A percentile compares a stretch with the other conserved stretches of the same genome.
Evolutionary conservation across 2,888 invertebrate genomes (phyloP).

Genomic region (Lasiommata megera): DNA sequence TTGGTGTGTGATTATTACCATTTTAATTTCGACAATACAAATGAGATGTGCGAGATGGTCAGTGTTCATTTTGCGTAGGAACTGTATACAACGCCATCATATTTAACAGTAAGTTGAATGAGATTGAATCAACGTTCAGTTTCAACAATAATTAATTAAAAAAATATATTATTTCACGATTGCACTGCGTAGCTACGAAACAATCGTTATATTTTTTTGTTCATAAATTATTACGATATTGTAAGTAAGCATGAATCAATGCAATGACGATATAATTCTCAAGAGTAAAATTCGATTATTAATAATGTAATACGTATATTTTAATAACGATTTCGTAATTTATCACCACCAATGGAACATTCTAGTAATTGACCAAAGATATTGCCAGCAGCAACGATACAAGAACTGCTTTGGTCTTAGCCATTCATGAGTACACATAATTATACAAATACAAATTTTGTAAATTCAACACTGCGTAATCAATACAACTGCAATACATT

Average conservation of each 20-base stretch:
- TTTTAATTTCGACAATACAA: slow-evolving; percentile 45
- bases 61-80: slow-evolving; percentile 58
- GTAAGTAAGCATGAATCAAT: slow-evolving; percentile 31
- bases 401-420: slow-evolving; percentile 72
- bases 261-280: slow-evolving; percentile 35
- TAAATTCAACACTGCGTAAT: slow-evolving; percentile 34
- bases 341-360: slow-evolving; percentile 66
- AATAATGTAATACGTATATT: slow-evolving; percentile 49
- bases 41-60: slow-evolving; percentile 51
- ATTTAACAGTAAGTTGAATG: not conserved
- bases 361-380: slow-evolving; percentile 80
- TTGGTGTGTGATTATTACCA: slow-evolving; percentile 53
- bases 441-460: slow-evolving; percentile 54
- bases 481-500: slow-evolving; percentile 13
- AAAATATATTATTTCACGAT: slow-evolving; percentile 9
- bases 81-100: slow-evolving; percentile 44
- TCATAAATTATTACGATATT: slow-evolving; percentile 19
- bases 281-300: slow-evolving; percentile 60
- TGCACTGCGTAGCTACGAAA: slow-evolving; percentile 26
- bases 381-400: slow-evolving; percentile 73
- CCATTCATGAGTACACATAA: slow-evolving; percentile 65
- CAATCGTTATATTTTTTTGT: slow-evolving; percentile 21
- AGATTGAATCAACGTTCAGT: not conserved
- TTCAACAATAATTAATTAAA: slow-evolving; percentile 7
- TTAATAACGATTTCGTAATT: slow-evolving; percentile 61